These are phyloP conservation scores for Heterocephalus glaber DNA, from an alignment of 2,113 vertebrate species.

Conservation along the genomic window DNA sequence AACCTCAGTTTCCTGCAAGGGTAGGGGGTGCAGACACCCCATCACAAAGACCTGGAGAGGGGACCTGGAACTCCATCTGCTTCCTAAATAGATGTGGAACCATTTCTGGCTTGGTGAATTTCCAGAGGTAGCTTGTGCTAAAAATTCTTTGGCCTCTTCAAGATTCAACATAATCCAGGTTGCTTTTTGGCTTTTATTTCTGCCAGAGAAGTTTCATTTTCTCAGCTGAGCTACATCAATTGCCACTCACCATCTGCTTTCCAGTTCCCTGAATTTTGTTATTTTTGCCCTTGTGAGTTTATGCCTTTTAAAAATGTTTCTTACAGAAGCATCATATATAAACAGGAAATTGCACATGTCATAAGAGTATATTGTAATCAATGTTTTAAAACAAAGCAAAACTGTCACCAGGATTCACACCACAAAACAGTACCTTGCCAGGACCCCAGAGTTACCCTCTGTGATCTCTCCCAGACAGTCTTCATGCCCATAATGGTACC, in stretches of 20 bases:
- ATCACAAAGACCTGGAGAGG: background rate
- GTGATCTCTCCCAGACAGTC: no score
- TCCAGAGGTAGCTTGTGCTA: background rate
- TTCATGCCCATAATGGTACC: background rate
- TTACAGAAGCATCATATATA: background rate
- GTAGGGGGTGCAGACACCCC: no score
- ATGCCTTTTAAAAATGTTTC: slow-evolving; percentile 34
- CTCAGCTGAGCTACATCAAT: slow-evolving; percentile 43
- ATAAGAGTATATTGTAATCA: background rate
- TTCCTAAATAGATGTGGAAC: background rate
- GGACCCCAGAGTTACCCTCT: background rate
- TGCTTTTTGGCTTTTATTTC: slow-evolving; percentile 32
- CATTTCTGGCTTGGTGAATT: background rate
- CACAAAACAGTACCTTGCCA: background rate
- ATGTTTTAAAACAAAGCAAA: background rate
- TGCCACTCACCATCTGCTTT: slow-evolving; percentile 56
- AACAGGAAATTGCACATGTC: background rate
- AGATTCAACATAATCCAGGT: background rate
- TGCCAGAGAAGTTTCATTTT: slow-evolving; percentile 33
- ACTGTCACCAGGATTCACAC: background rate
- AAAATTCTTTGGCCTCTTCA: background rate
- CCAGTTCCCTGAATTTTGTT: slow-evolving; percentile 37
- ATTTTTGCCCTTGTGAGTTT: slow-evolving; percentile 40
- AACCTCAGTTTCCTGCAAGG: background rate
- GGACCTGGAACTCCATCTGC: background rate